Percentiles rank a stretch among this genome's conserved stretches.
Evolutionary conservation across 2,888 invertebrate species (phyloP).

Genomic region (Pediacus dermestoides): DNA sequence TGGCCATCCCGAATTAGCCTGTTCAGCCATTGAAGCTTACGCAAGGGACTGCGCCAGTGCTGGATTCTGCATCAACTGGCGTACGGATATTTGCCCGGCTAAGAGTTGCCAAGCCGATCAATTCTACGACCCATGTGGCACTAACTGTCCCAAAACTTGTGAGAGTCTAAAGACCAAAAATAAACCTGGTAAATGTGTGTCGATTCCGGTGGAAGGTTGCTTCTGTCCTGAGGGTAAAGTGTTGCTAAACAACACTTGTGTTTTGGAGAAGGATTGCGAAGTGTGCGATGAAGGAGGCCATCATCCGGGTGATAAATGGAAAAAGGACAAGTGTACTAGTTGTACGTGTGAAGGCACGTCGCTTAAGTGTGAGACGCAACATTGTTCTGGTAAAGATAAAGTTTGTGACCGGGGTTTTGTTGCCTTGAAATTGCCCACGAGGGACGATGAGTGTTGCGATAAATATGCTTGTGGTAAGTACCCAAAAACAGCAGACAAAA

Average conservation of each 20-base stretch:
- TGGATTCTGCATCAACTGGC: slow-evolving; percentile 75
- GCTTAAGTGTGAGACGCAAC: slow-evolving; percentile 61
- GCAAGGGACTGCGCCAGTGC: slow-evolving; percentile 66
- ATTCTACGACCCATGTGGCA: slow-evolving; percentile 56
- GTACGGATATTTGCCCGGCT: slow-evolving; percentile 63
- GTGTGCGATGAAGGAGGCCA: slow-evolving; percentile 74
- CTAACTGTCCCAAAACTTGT: slow-evolving; percentile 64
- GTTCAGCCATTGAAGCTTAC: slow-evolving; percentile 67
- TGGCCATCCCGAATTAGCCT: slow-evolving; percentile 57
- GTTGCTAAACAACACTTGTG: slow-evolving; percentile 62
- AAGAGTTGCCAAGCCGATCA: slow-evolving; percentile 54
- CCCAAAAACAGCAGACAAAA: no score
- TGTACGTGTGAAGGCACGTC: slow-evolving; percentile 66
- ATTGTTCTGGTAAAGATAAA: slow-evolving; percentile 55
- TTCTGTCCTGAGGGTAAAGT: slow-evolving; percentile 75
- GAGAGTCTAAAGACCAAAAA: slow-evolving; percentile 54
- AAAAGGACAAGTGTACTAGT: slow-evolving; percentile 67
- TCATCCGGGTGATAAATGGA: slow-evolving; percentile 65
- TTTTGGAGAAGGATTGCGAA: slow-evolving; percentile 62
- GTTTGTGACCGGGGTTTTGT: slow-evolving; percentile 61
- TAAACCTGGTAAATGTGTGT: slow-evolving; percentile 24
- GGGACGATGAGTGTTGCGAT: slow-evolving; percentile 65
- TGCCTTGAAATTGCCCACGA: slow-evolving; percentile 54
- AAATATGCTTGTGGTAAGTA: slow-evolving; percentile 63
- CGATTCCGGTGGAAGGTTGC: slow-evolving; percentile 68